Evolutionary conservation across 2,888 invertebrate species (phyloP), one percentile per base, ranked within the genome.

Genomic region (Drosophila rellima): DNA sequence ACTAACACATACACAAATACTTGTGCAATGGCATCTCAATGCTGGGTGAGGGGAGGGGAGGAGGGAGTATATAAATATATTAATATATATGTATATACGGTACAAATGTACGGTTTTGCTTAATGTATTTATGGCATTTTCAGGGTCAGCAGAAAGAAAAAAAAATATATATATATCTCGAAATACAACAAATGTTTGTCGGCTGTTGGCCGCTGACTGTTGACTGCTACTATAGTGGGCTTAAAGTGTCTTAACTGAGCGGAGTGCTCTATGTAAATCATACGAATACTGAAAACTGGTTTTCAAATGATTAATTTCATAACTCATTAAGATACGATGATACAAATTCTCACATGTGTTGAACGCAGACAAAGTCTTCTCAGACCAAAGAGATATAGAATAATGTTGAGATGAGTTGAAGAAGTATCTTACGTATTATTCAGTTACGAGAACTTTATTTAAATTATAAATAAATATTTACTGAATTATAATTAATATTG

Each of bases 91-190:
- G 23, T 29, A 42, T 17, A 51, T 44, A 20, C 15, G 63, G 65
- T 40, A 65, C 44, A 76, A 76, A 74, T 72, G 70, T 70, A 65
- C 67, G 69, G 65, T 68, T 82, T 86, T 74, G 87, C 69, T 88
- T 88, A 88, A 86, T 86, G 77, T 86, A 83, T 85, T 88, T 85
- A 85, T 88, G 89, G 85, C 79, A 78, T 45, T 76, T 86, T 85
- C 85, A 85, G 89, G 85, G 85, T 88, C 89, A 80, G 50, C 57
- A 57, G 62, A 76, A 76, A 67, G 51, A 10, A 60, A 55, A 42
- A 70, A 44, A 60, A 68, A 68, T 20, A 23, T 23, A 60, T 42
- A 60, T 59, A 77, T 74, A 64, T 87, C 68, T 69, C 66, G 71
- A 70, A 78, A 66, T 74, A 67, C 82, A 82, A 69, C 78, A 75